Percentiles rank a stretch among this genome's conserved stretches.
Conservation (phyloP, 2,113 vertebrate species). For the Colaptes auratus region DNA sequence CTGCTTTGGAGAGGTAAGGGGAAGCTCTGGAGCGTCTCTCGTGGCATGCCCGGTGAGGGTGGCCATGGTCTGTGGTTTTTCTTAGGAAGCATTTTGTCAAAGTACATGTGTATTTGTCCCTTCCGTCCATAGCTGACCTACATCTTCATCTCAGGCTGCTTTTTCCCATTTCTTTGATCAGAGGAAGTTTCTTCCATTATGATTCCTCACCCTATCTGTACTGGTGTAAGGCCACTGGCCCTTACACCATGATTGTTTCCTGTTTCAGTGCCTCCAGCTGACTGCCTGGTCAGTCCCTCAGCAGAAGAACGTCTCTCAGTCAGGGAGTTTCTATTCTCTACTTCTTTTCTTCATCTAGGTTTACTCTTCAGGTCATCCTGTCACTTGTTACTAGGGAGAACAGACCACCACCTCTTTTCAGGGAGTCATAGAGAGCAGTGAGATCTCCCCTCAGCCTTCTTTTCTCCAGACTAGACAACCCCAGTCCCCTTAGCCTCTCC, state of each 20-base stretch:
- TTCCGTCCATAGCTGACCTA: background rate
- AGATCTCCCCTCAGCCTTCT: no score
- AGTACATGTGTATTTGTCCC: background rate
- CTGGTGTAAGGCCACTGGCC: background rate
- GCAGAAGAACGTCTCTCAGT: background rate
- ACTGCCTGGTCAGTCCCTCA: background rate
- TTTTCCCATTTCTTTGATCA: background rate
- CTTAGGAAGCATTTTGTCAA: background rate
- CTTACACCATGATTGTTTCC: background rate
- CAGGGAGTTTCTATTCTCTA: background rate
- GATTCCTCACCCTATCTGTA: background rate
- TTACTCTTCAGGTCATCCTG: background rate
- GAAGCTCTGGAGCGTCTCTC: background rate
- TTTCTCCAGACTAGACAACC: no score
- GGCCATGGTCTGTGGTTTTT: background rate
- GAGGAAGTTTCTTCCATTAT: background rate
- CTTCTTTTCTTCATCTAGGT: background rate
- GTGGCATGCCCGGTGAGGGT: background rate
- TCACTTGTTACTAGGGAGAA: no score
- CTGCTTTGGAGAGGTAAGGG: constrained; percentile 88
- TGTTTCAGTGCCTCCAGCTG: background rate
- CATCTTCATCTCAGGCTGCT: background rate
- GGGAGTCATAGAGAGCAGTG: no score
- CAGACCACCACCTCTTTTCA: no score
- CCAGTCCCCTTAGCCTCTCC: no score